Conservation (phyloP, 2,113 vertebrate genomes). For the Microcebus lehilahytsara region DNA sequence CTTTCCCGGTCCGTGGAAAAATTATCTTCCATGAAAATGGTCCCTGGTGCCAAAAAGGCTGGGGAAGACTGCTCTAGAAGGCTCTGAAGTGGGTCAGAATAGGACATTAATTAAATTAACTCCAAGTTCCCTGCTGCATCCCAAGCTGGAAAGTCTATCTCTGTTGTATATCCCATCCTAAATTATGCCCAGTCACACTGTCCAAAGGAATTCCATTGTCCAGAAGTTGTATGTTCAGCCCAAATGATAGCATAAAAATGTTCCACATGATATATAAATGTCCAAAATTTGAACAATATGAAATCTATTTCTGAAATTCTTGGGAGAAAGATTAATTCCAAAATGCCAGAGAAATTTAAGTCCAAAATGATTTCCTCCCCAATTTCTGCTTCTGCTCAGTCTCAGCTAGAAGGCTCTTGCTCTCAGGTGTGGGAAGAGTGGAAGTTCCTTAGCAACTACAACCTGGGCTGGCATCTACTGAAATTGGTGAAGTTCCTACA, state of each 20-base stretch:
- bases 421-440: background rate
- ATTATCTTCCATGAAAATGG: too few species aligned
- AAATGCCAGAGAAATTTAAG: slow-evolving; percentile 32
- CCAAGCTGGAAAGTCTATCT: background rate
- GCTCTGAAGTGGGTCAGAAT: background rate
- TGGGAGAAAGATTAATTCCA: slow-evolving; percentile 1
- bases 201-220: background rate
- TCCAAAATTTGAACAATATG: background rate
- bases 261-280: slow-evolving; percentile 20
- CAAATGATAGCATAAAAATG: slow-evolving; percentile 5
- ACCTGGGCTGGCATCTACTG: background rate
- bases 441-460: background rate
- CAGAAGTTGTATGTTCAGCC: slow-evolving; percentile 20
- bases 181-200: slow-evolving; percentile 15
- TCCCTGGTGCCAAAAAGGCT: too few species aligned
- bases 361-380: slow-evolving; percentile 19
- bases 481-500: background rate
- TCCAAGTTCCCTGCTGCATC: background rate
- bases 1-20: too few species aligned
- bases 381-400: slow-evolving; percentile 24
- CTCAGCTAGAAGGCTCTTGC: background rate
- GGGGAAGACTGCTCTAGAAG: background rate
- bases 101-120: slow-evolving; percentile 22
- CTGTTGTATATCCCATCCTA: background rate
- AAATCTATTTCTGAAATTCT: slow-evolving; percentile 5